Evolutionary conservation across 2,888 invertebrate genomes (phyloP), one percentile per base, ranked within the genome.

Genomic region (Pandemis heparana): DNA sequence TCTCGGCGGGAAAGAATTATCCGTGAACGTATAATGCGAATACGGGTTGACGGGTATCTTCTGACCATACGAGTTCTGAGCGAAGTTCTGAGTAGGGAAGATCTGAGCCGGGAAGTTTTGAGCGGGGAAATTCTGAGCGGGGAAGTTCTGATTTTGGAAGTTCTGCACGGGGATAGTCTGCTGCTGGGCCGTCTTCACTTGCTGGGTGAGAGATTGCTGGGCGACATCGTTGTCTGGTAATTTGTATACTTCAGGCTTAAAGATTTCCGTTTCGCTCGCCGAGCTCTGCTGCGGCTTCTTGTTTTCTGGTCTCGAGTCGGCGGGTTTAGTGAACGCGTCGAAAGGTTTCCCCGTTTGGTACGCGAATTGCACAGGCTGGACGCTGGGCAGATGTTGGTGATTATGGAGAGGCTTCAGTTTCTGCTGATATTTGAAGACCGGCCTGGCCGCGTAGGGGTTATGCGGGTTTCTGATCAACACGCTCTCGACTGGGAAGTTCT

Each of bases 141-240:
- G 16, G 51, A 39, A 77, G 68, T 79, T 76, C 77, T 71, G 46
- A 51, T 62, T 64, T 68, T 60, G 18, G 63, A 68, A 62, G 48
- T 41, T 60, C 53, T 76, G 75, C 8, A 71, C 68, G 2, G 69
- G 70, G 53, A 62, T 77, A 1, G 79, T 71, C 71, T 92, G 92
- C 75, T 93, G 93, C 76, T 94, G 94, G 4, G 89, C 92, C 5
- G 92, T 93, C 81, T 93, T 92, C 77, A 93, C 92, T 75, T 90
- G 89, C 75, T 92, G 92, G 60, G 79, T 89, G 60, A 88, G 78
- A 0, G 88, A 87, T 75, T 93, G 92, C 1, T 91, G 89, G 0
- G 92, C 89, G 4, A 90, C 84, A 53, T 89, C 89, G 68, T 87
- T 91, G 75, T 94, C 93, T 2, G 89, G 87, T 46, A 94, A 79